Percentiles rank a stretch among this genome's conserved stretches.
These are phyloP conservation scores for Gasteruption jaculator DNA, from an alignment of 2,888 invertebrate genomes.

Conservation along the genomic window DNA sequence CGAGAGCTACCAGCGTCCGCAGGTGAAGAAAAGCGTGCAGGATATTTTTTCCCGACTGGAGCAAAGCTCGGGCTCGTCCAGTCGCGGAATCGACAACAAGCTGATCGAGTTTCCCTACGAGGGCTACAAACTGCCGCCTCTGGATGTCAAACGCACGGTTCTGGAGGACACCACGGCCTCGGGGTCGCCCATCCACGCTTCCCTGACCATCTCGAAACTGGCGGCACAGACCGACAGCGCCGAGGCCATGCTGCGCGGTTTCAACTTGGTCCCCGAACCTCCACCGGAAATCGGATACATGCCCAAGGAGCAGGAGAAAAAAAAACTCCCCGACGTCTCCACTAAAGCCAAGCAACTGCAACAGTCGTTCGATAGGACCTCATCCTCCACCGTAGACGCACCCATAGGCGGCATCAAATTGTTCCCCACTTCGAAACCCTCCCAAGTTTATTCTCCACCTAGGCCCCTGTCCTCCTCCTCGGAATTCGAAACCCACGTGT, in stretches of 20 bases:
- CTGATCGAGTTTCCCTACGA: constrained; percentile 48
- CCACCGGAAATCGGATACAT: constrained; percentile 67
- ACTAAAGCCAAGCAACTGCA: constrained; percentile 60
- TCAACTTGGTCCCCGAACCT: constrained; percentile 63
- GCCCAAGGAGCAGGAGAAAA: constrained; percentile 51
- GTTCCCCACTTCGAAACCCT: constrained; percentile 45
- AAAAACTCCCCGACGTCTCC: constrained; percentile 55
- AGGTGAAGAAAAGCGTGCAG: constrained; percentile 40
- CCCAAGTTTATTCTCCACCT: constrained; percentile 26
- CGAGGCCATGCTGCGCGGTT: constrained; percentile 49
- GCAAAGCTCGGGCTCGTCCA: constrained; percentile 29
- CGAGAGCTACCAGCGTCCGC: constrained; percentile 33
- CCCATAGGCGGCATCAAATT: constrained; percentile 60
- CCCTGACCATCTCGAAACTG: constrained; percentile 38
- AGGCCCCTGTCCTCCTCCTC: constrained; percentile 38
- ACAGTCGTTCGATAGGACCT: constrained; percentile 56
- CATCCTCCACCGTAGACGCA: constrained; percentile 53
- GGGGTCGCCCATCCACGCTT: constrained; percentile 41
- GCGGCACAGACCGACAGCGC: constrained; percentile 43
- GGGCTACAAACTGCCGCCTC: constrained; percentile 37
- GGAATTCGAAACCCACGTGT: constrained; percentile 40
- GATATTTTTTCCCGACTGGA: constrained; percentile 44
- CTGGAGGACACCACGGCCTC: constrained; percentile 42
- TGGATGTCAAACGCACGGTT: constrained; percentile 37
- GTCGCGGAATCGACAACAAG: constrained; percentile 43